Percentiles rank a stretch among this genome's conserved stretches.
Conservation (phyloP, 1,140 invertebrate species). For the Apolygus lucorum region DNA sequence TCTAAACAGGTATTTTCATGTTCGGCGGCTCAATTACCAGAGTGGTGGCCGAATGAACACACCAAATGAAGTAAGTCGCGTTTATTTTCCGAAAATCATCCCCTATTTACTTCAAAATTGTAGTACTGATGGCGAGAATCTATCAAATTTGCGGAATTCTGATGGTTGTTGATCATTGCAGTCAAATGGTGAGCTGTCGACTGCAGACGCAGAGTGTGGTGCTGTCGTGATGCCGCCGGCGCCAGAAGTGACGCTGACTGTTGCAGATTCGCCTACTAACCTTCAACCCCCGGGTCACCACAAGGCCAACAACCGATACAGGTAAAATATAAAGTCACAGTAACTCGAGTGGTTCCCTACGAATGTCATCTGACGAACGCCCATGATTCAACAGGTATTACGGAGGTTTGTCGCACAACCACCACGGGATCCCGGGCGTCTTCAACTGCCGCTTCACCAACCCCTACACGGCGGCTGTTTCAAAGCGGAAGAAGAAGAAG, state of each 20-base stretch:
- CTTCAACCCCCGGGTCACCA: not conserved
- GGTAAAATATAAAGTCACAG: too few relatives aligned
- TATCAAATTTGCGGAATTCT: too few relatives aligned
- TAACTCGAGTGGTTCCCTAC: too few relatives aligned
- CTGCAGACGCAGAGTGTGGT: not conserved
- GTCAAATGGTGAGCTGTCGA: not conserved
- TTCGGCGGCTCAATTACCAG: constrained; percentile 45
- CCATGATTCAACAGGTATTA: constrained; percentile 30
- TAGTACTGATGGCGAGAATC: too few relatives aligned
- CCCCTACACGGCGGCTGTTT: constrained; percentile 47
- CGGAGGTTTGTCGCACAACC: constrained; percentile 32
- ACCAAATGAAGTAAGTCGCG: too few relatives aligned
- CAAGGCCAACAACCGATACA: not conserved
- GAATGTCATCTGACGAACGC: too few relatives aligned
- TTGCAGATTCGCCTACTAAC: not conserved
- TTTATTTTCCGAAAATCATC: too few relatives aligned
- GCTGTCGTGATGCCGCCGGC: not conserved
- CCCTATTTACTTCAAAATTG: too few relatives aligned
- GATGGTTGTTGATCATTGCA: too few relatives aligned
- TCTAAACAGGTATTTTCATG: constrained; percentile 51
- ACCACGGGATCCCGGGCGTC: constrained; percentile 65
- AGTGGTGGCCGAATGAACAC: constrained; percentile 46
- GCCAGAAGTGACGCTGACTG: not conserved
- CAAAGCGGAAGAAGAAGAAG: constrained; percentile 79
- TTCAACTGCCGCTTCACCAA: constrained; percentile 82